These are phyloP conservation scores for Dryoscopus gambensis DNA, from an alignment of 2,113 vertebrate genomes.

Conservation along the genomic window DNA sequence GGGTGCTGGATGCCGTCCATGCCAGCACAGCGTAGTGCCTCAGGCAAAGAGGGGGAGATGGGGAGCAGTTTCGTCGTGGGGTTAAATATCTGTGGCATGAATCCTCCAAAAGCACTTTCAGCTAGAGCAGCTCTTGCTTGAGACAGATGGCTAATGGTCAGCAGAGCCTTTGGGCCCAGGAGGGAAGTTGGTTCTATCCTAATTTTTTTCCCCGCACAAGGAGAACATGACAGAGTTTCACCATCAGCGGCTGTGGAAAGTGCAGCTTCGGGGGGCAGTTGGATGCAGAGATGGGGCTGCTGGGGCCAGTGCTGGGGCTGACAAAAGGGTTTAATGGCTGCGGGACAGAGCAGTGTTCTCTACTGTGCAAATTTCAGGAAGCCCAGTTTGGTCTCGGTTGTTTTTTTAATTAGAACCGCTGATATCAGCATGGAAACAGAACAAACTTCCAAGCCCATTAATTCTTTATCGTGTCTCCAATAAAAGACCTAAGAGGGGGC, in stretches of 20 bases:
- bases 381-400: accelerated
- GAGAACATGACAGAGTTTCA: not conserved
- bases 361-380: not conserved
- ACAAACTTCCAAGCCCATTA: not conserved
- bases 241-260: conserved; percentile 1
- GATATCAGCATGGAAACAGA: not conserved
- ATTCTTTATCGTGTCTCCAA: not conserved
- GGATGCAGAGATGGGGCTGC: not conserved
- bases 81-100: not conserved
- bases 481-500: not conserved
- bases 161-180: not conserved
- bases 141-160: conserved; percentile 59
- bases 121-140: not conserved
- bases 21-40: not conserved
- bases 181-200: not conserved
- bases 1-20: not conserved
- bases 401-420: not conserved
- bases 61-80: not conserved
- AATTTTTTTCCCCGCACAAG: not conserved
- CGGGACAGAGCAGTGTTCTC: not conserved
- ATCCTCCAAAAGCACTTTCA: not conserved
- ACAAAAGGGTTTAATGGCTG: not conserved
- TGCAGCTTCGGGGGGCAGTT: not conserved
- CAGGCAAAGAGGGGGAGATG: not conserved
- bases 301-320: not conserved